Conservation (phyloP, 2,113 vertebrate species). For the Crotalus tigris region DNA sequence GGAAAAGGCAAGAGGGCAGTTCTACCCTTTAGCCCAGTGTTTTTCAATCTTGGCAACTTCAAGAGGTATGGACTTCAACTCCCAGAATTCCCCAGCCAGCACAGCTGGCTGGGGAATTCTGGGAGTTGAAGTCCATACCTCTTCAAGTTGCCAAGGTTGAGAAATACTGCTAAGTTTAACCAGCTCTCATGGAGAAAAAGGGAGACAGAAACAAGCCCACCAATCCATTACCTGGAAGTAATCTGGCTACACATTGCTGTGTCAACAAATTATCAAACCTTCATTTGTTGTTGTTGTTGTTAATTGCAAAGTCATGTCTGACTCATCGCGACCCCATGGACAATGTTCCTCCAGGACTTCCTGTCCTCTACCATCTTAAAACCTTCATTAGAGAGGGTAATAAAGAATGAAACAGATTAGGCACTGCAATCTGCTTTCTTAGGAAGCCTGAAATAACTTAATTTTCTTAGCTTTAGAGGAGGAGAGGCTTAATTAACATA, state of each 20-base stretch:
- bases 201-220: background rate
- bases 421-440: background rate
- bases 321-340: too few relatives aligned
- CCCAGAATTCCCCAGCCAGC: too few relatives aligned
- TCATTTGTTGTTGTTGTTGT: too few relatives aligned
- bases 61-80: too few relatives aligned
- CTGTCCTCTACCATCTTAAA: too few relatives aligned
- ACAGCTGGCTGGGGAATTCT: too few relatives aligned
- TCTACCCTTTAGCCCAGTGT: background rate
- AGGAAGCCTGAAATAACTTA: background rate
- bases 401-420: background rate
- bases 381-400: background rate
- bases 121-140: too few relatives aligned
- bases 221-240: background rate
- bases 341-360: too few relatives aligned
- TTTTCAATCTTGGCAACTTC: too few relatives aligned
- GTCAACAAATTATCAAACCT: background rate
- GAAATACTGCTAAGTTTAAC: too few relatives aligned
- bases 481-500: background rate
- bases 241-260: background rate
- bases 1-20: slow-evolving; percentile 11
- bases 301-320: too few relatives aligned
- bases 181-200: background rate
- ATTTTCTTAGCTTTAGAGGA: background rate
- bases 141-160: too few relatives aligned